Evolutionary conservation across 1,140 invertebrate species (phyloP).

Genomic region (Yoshiicerus persimilis): DNA sequence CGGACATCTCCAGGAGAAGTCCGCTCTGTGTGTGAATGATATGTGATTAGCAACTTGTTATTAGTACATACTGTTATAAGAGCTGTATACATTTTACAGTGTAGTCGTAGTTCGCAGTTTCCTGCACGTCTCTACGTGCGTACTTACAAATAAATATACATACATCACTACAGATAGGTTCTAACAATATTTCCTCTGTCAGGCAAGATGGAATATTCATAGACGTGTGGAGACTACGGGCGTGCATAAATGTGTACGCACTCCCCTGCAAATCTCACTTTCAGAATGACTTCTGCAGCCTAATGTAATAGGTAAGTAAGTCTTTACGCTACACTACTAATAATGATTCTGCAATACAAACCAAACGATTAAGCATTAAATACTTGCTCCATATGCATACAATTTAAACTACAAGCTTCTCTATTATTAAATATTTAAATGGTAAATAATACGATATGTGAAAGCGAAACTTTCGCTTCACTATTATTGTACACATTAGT

Average conservation of each 20-base stretch:
- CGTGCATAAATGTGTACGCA: background rate
- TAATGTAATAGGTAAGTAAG: background rate
- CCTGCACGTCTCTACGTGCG: background rate
- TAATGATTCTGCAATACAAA: background rate
- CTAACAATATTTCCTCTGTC: background rate
- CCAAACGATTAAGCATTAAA: too few relatives aligned
- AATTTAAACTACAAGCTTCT: too few relatives aligned
- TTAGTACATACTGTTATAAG: background rate
- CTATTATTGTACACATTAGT: too few relatives aligned
- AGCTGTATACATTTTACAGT: too few relatives aligned
- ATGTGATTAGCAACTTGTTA: background rate
- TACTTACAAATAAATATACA: background rate
- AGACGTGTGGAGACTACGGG: background rate
- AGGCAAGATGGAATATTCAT: background rate
- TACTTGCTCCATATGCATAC: too few relatives aligned
- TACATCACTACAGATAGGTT: too few relatives aligned
- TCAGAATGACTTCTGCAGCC: background rate
- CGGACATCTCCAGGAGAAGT: background rate
- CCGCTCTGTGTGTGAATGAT: background rate
- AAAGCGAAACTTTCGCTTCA: background rate
- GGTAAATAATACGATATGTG: background rate
- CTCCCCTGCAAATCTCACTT: background rate
- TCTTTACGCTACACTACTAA: background rate
- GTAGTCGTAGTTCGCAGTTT: background rate
- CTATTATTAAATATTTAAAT: background rate